These are phyloP conservation scores for Suncus etruscus DNA, from an alignment of 2,113 vertebrate species.

Conservation along the genomic window DNA sequence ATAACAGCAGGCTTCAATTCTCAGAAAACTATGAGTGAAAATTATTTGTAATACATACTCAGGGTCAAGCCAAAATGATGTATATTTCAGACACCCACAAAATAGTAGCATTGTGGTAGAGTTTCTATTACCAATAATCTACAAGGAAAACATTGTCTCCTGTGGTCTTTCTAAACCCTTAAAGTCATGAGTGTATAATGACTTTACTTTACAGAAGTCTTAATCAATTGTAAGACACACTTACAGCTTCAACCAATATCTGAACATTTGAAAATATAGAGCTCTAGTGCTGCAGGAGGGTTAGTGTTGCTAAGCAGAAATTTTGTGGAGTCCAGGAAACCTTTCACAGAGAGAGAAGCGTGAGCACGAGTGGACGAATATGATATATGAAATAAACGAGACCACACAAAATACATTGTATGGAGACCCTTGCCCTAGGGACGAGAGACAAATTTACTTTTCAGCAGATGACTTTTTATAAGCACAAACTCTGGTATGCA, in stretches of 20 bases:
- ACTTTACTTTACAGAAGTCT: not conserved
- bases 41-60: not conserved
- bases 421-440: too few species aligned
- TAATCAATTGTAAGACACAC: not conserved
- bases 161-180: not conserved
- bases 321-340: too few species aligned
- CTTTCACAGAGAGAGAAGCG: too few species aligned
- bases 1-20: not conserved
- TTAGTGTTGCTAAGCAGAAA: too few species aligned
- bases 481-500: too few species aligned
- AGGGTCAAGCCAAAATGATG: not conserved
- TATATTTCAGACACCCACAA: not conserved
- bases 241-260: constrained; percentile 1
- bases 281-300: too few species aligned
- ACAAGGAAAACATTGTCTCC: not conserved
- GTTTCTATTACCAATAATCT: not conserved
- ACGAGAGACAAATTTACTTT: too few species aligned
- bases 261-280: not conserved
- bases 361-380: too few species aligned
- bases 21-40: not conserved
- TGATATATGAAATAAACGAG: too few species aligned
- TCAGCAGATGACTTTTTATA: too few species aligned
- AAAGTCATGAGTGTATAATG: not conserved
- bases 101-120: not conserved
- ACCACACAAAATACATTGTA: too few species aligned